Base-by-base conservation (phyloP, 1,140 invertebrate species). In the Cryptotermes secundus region DNA sequence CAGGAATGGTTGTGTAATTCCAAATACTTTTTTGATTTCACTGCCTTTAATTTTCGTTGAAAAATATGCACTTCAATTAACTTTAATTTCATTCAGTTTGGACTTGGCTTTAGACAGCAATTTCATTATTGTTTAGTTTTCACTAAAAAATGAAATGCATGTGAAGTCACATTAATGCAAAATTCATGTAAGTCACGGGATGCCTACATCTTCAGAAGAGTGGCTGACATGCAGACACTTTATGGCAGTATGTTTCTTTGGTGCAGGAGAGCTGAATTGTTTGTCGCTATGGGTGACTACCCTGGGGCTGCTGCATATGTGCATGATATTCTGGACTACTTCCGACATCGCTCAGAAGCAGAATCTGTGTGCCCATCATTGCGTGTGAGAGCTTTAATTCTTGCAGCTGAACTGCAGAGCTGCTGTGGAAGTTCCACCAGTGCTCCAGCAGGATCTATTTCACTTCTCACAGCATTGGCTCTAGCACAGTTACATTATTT, bases 401-500 rank as follows among this genome's bases (percentile, higher is more conserved):
- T 96, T 3, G 91, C 93, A 79, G 93, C 94, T n/a, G 93, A 96
- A 89, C 91, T 96, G 26, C 92, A 94, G 86, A 92, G 92, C 84
- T 91, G 91, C 86, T 83, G 92, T 86, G 86, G 87, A 31, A 88
- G 90, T 35, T 88, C 90, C 26, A 88, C 92, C 14, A 91, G 91
- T 65, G 92, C 92, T 79, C 90, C 86, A 86, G 89, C 90, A 85
- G 83, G 91, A 86, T 91, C 92, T 85, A 90, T 94, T 0, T 91
- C 91, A 83, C 88, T 94, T 34, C 88, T 97, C 26, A 92, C 93
- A 84, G 95, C 95, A 79, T 89, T 96, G 26, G 92, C 94, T 36
- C 90, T 95, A 80, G 94, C 95, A 22, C 92, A 92, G 59, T 91
- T 92, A 31, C 94, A 95, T 87, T 93, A 96, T 89, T 90, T 97